Conservation (phyloP, 1,140 invertebrate genomes). For the Penaeus vannamei region DNA sequence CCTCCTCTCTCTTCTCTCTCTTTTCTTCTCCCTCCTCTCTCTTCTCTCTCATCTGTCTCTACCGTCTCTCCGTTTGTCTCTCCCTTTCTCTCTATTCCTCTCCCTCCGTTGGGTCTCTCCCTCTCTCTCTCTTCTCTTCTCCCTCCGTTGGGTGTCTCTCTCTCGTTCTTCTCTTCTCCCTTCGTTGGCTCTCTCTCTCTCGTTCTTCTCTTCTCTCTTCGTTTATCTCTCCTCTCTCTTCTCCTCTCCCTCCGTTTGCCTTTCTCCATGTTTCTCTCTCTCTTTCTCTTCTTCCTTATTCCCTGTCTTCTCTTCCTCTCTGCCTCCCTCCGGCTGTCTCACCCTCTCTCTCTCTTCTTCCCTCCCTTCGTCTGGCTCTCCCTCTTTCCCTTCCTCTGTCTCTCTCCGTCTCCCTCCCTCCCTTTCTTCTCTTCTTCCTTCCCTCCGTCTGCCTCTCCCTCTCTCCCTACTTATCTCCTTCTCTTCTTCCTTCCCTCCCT, state of each 20-base stretch:
- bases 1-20: conserved; percentile 5
- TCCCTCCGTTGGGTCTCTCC: not conserved
- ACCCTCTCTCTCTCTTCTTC: not conserved
- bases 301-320: not conserved
- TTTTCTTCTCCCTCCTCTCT: not conserved
- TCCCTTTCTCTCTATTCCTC: not conserved
- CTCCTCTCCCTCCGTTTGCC: not conserved
- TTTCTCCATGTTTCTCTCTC: not conserved
- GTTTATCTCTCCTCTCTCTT: not conserved
- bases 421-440: not conserved
- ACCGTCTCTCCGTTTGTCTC: not conserved
- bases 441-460: not conserved
- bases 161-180: not conserved
- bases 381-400: not conserved
- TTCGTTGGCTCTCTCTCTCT: too few relatives aligned
- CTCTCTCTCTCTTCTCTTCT: too few relatives aligned
- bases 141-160: too few relatives aligned
- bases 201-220: not conserved
- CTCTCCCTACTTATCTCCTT: not conserved
- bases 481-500: not conserved
- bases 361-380: not conserved
- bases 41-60: not conserved
- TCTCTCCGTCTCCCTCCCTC: conserved; percentile 3
- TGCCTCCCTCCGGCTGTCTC: not conserved
- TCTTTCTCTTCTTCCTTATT: not conserved